These are phyloP conservation scores for Ptilonorhynchus violaceus DNA, from an alignment of 2,113 vertebrate species.

Conservation along the genomic window DNA sequence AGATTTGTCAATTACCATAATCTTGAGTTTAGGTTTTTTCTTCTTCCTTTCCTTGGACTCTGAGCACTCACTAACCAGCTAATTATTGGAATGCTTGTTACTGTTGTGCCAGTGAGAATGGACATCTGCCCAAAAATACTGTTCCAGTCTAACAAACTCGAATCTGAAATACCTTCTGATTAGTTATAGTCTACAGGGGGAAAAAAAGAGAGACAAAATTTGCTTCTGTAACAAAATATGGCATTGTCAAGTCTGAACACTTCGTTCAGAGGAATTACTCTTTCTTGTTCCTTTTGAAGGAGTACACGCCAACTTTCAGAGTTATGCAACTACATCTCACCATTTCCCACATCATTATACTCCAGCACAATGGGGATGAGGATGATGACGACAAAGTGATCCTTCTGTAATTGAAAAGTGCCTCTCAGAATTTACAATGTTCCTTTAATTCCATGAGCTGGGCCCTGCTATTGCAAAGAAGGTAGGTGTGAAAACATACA, in stretches of 20 bases:
- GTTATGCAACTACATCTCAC: neutral
- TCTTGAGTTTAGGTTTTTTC: neutral
- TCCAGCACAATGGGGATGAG: neutral
- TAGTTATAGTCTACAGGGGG: neutral
- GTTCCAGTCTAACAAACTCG: neutral
- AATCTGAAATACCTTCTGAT: neutral
- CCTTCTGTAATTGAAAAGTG: neutral
- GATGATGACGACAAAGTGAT: neutral
- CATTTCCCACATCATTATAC: neutral
- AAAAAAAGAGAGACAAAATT: neutral
- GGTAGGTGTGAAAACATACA: neutral
- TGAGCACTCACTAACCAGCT: neutral
- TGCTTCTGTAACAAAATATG: neutral
- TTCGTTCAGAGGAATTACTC: neutral
- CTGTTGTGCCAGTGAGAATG: neutral
- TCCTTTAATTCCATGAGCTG: neutral
- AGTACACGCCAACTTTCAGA: neutral
- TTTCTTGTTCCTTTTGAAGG: neutral
- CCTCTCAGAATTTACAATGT: neutral
- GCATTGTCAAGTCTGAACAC: neutral
- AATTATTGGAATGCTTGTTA: neutral
- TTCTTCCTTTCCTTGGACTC: neutral
- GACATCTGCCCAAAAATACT: neutral
- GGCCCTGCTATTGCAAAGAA: neutral
- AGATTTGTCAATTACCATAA: neutral